A percentile compares a stretch with the other conserved stretches of the same genome.
Evolutionary conservation across 1,140 invertebrate genomes (phyloP).

Genomic region (Goniozus legneri): DNA sequence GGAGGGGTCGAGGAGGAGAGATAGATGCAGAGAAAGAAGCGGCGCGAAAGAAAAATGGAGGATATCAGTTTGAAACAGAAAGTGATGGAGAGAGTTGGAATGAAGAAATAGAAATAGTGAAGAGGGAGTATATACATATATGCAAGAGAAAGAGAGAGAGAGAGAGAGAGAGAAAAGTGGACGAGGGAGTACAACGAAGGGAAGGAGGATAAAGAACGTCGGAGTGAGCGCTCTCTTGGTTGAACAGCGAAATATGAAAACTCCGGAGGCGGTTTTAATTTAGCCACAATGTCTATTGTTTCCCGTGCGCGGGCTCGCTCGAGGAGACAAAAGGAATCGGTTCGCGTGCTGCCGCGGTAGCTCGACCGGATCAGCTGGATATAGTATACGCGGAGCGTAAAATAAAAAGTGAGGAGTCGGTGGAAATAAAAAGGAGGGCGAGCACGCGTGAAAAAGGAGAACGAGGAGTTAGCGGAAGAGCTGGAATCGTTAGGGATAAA

Average conservation of each 20-base stretch:
- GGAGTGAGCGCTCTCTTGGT: conserved; percentile 19
- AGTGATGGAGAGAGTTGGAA: neutral
- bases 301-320: conserved; percentile 27
- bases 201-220: neutral
- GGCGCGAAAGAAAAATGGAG: too few relatives aligned
- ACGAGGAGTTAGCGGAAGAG: conserved; percentile 8
- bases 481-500: too few relatives aligned
- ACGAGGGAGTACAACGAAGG: neutral
- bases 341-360: neutral
- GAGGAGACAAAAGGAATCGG: conserved; percentile 36
- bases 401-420: too few relatives aligned
- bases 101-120: neutral
- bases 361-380: neutral
- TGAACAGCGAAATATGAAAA: conserved; percentile 50
- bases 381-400: neutral
- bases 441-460: conserved; percentile 2
- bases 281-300: conserved; percentile 54
- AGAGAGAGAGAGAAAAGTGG: neutral
- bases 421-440: too few relatives aligned
- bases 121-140: neutral
- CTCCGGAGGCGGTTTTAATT: conserved; percentile 54
- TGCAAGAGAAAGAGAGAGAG: conserved; percentile 9
- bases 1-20: too few relatives aligned
- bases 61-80: too few relatives aligned
- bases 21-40: too few relatives aligned